Evolutionary conservation across 2,888 invertebrate genomes (phyloP), one percentile per base, ranked within the genome.

Genomic region (Meteorus colon): DNA sequence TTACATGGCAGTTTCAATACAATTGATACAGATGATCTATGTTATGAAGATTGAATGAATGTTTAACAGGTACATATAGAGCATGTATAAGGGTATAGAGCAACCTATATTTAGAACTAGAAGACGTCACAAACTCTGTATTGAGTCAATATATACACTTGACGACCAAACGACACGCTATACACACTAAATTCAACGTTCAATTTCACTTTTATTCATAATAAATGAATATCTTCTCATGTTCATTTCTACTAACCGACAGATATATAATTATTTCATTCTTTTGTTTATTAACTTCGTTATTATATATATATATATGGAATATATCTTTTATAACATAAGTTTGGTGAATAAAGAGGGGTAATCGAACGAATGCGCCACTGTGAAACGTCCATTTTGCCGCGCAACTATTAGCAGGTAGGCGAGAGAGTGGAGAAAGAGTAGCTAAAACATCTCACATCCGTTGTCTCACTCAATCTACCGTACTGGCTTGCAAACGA

Each of bases 401-500:
- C 80, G 81, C 70, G 79, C 72, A 75, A 81, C 81, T 80, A 81
- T 81, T 81, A 77, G 81, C 80, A 80, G 80, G 78, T 79, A 80
- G 79, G 75, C 78, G 70, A 75, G 77, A 75, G 77, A 65, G 71
- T 62, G 45, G 27, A 37, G 51, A 67, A 24, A 55, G 48, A 59
- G 51, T 51, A 65, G 60, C 51, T 24, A 29, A 66, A 55, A 65
- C 37, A 45, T 37, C 24, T 29, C 60, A 34, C 55, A 14, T 24
- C 66, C 62, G 29, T 31, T 55, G 55, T 65, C 19, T 48, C 60
- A 6, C 73, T 73, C 65, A 19, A 29, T 73, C 66, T 65, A 3
- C 66, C 16, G 34, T 34, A 62, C 62, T 65, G 48, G 29, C 65
- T 75, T 37, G 55, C 16, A 71, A 75, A 75, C 59, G 55, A 75